Evolutionary conservation across 64 coral and sea anemone genomes (phyloP), one percentile per base, ranked within the genome.

Genomic region (Montipora cactus): DNA sequence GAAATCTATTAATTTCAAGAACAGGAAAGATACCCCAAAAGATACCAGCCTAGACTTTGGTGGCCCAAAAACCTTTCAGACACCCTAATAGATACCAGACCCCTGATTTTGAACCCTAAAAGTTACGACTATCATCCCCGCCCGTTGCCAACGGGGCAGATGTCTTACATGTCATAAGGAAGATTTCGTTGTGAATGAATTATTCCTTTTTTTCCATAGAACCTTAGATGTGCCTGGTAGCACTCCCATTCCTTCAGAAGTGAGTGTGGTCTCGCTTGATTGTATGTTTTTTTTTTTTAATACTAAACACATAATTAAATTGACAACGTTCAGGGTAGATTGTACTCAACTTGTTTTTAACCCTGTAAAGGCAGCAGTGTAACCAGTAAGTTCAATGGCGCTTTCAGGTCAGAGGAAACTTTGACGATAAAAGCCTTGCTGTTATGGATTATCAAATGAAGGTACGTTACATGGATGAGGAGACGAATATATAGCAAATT

Each of bases 391-490:
- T 5, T 47, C 11, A 64, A 64, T 64, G 9, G 4, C 61, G 0
- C 61, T 55, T 80, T 59, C 67, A 97, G 95, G 74, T 91, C 12
- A 90, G 95, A 87, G 90, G 92, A 68, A 94, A 45, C 59, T 77
- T 97, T 52, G 95, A 97, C 47, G 57, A 81, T 25, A 78, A 81
- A 5, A 94, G 70, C 22, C 87, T 97, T 69, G 92, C 92, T 22
- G 75, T 97, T 12, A 73, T 97, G 74, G 95, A 97, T 72, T 70
- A 88, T 48, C 95, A 96, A 88, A 97, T 97, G 95, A 93, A 97
- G 82, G 95, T 97, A 19, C 18, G 25, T 13, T 44, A 62, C 61
- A 64, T 55, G 61, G 53, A 57, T 8, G 11, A 57, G 53, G 53
- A 11, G 11, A 6, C 53, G 53, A 57, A 11, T 57, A 11, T 57